Conservation (phyloP, 2,888 invertebrate genomes). For the Lutraria lutraria region DNA sequence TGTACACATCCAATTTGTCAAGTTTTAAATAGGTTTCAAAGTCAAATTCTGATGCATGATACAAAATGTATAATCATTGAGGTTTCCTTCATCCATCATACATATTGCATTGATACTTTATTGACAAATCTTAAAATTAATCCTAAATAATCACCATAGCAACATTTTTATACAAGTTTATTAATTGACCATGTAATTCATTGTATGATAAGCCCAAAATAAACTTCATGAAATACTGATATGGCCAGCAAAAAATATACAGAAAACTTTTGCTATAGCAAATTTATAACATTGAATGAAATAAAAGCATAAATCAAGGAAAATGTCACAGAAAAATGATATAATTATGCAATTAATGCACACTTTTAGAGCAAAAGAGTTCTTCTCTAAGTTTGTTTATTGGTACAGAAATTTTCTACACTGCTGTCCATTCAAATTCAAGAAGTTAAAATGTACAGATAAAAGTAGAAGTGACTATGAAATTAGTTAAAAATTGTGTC, state of each 20-base stretch:
- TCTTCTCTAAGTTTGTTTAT: not conserved
- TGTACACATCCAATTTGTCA: not conserved
- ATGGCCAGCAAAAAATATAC: constrained; percentile 12
- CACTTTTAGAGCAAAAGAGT: not conserved
- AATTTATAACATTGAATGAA: not conserved
- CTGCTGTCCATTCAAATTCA: not conserved
- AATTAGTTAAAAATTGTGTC: not conserved
- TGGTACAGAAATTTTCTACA: not conserved
- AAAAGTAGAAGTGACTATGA: not conserved
- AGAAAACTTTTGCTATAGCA: not conserved
- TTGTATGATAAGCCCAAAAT: not conserved
- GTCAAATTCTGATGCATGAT: not conserved
- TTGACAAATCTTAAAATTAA: too few relatives aligned
- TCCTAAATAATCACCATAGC: not conserved
- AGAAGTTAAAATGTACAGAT: not conserved
- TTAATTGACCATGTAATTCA: not conserved
- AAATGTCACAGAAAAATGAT: not conserved
- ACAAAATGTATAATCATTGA: too few relatives aligned
- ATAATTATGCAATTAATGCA: too few relatives aligned
- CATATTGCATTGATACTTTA: not conserved
- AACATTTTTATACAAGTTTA: not conserved
- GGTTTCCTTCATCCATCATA: not conserved
- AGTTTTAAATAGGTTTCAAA: not conserved
- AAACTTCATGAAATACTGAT: constrained; percentile 7
- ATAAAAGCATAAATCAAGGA: not conserved